Conservation (phyloP, 1,140 invertebrate genomes). For the Coptotermes formosanus region DNA sequence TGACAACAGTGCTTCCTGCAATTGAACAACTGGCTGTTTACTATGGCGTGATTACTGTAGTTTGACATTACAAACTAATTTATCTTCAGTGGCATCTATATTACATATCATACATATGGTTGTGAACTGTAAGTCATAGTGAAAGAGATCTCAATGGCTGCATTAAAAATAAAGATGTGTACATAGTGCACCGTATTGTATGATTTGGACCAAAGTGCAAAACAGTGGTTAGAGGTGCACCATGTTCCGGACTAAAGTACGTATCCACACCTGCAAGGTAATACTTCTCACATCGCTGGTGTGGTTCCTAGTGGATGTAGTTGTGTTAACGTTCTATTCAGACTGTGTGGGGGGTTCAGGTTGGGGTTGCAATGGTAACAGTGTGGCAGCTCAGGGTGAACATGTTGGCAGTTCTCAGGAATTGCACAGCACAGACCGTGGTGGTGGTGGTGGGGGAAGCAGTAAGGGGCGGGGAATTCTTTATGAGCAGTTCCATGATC, state of each 20-base stretch:
- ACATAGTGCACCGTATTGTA: not conserved
- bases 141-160: not conserved
- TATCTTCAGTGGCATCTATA: not conserved
- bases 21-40: not conserved
- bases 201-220: not conserved
- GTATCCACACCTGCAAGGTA: constrained; percentile 91
- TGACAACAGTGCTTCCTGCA: not conserved
- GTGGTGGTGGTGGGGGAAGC: constrained; percentile 22
- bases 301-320: constrained; percentile 92
- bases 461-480: constrained; percentile 39
- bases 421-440: not conserved
- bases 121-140: constrained; percentile 10
- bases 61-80: not conserved
- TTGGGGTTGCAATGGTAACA: constrained; percentile 55
- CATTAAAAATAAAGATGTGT: not conserved
- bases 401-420: constrained; percentile 20
- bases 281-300: constrained; percentile 91
- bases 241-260: constrained; percentile 82
- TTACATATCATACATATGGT: constrained; percentile 28
- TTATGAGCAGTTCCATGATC: constrained; percentile 38
- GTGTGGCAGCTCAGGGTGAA: not conserved
- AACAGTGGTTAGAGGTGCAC: not conserved
- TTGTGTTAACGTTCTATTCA: constrained; percentile 89
- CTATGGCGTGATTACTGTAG: not conserved
- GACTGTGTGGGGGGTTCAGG: constrained; percentile 77